Base-by-base conservation (phyloP, 1,140 invertebrate genomes). In the Cydia strobilella region DNA sequence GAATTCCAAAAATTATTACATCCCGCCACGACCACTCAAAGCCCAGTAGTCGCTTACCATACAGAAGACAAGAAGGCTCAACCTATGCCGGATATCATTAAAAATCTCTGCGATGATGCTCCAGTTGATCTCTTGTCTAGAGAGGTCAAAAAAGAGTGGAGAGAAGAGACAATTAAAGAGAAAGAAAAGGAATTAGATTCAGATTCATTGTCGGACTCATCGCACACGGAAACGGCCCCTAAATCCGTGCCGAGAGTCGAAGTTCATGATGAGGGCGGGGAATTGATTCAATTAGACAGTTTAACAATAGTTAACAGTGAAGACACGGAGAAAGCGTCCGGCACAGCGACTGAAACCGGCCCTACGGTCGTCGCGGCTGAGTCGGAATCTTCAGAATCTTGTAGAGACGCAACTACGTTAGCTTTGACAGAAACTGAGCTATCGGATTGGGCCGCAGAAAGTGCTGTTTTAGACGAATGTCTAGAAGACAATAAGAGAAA, bases 1-100 rank as follows among this genome's bases (percentile, higher is more conserved):
- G 97, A 98, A 85, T 96, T 97, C 80, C 97, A 98, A 84, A 98
- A 98, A 83, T 89, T 98, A 75, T 85, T 98, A 45, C 96, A 97
- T 88, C 96, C 97, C 0, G 96, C 97, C 0, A 94, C 96, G 0
- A 95, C 96, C 7, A 77, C 85, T 63, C 82, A 83, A 65, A 88
- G 86, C 71, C 82, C 87, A 75, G 27, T 82, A 80, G 76, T 94
- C 79, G 76, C 93, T 77, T 85, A 92, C 79, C 82, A 89, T 76
- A 79, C 82, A 1, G 86, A 86, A 1, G 82, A 86, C 12, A 85
- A 80, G 20, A 86, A 88, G 77, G 62, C 87, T 7, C 84, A 88
- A 51, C 88, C 91, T 2, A 91, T 91, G 84, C 89, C 89, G 1
- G 90, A 92, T 76, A 90, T 92, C 20, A 91, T 91, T 12, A 87